These are phyloP conservation scores for Copsychus sechellarum DNA, from an alignment of 2,113 vertebrate species.

Conservation along the genomic window DNA sequence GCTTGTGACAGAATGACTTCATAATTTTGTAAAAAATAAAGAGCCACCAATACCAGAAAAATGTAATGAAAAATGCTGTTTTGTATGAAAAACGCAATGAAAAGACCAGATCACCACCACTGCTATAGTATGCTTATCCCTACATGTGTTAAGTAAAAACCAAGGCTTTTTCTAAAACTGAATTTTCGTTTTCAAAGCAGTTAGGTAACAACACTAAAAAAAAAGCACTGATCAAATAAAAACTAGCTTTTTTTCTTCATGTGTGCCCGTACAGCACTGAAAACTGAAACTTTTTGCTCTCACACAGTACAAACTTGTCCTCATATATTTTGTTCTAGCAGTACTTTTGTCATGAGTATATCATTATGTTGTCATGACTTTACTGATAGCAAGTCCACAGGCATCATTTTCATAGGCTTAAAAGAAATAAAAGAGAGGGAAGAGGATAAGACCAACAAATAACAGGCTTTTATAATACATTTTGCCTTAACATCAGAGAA, in stretches of 20 bases:
- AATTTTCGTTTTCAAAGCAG: not conserved
- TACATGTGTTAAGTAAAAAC: accelerated
- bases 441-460: not conserved
- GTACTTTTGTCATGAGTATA: not conserved
- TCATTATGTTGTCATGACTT: not conserved
- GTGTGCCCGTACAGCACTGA: not conserved
- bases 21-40: not conserved
- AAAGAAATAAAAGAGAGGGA: not conserved
- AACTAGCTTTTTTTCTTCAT: accelerated
- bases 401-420: not conserved
- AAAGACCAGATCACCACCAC: not conserved
- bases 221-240: not conserved
- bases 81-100: too few relatives aligned
- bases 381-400: not conserved
- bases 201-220: not conserved
- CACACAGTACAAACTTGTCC: not conserved
- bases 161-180: not conserved
- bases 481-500: not conserved
- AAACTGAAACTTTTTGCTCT: not conserved
- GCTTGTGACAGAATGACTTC: not conserved
- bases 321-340: not conserved
- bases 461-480: not conserved
- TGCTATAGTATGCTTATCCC: not conserved
- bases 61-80: not conserved
- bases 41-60: not conserved